Conservation (phyloP, 2,888 invertebrate species). For the Azorinus chamasolen region DNA sequence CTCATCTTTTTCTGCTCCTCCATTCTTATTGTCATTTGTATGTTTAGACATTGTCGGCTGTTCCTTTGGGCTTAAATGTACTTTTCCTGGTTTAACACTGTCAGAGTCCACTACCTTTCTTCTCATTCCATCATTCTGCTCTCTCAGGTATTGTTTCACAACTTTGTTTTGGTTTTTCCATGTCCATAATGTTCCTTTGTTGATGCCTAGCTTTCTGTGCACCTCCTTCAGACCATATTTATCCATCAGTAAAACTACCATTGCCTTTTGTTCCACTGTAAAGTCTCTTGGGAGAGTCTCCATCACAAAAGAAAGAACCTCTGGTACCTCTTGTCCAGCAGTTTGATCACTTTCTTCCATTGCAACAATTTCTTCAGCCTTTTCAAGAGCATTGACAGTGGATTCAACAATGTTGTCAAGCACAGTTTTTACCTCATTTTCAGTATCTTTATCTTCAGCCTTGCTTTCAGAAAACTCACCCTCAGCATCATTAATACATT, state of each 20-base stretch:
- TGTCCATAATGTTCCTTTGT: conserved; percentile 52
- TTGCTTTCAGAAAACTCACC: too few relatives aligned
- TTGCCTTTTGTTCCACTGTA: conserved; percentile 56
- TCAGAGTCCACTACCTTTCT: neutral
- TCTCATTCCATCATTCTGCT: conserved; percentile 24
- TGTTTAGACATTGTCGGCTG: neutral
- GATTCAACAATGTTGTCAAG: neutral
- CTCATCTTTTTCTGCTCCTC: neutral
- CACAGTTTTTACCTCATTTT: neutral
- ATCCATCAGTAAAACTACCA: conserved; percentile 45
- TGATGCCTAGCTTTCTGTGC: conserved; percentile 50
- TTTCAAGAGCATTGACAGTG: neutral
- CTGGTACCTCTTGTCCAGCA: conserved; percentile 25
- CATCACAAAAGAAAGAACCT: conserved; percentile 39
- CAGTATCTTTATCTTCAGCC: neutral
- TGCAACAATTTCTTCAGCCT: neutral
- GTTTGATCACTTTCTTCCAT: neutral
- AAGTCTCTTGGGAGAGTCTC: conserved; percentile 45
- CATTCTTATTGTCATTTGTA: neutral
- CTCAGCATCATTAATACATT: too few relatives aligned
- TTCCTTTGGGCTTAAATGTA: neutral
- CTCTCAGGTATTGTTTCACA: conserved; percentile 35
- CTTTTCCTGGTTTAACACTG: neutral
- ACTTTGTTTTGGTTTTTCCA: conserved; percentile 43
- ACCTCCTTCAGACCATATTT: conserved; percentile 50